Conservation (phyloP, 30 jellyfish, hydroid and myxozoan species). For the Cassiopea xamachana region DNA sequence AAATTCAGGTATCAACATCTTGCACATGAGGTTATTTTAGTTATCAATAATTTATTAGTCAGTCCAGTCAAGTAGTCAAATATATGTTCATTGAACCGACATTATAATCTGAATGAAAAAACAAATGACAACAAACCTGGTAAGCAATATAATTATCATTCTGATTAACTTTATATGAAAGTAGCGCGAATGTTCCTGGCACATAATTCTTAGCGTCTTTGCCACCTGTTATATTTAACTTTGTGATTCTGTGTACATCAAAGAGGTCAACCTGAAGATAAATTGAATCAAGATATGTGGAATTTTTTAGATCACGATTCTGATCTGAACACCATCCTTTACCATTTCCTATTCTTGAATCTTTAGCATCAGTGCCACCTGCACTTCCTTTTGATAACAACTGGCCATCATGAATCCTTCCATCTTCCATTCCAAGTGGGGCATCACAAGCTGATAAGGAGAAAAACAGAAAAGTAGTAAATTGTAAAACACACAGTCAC, state of each 20-base stretch:
- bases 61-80: too few relatives aligned
- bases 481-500: not conserved
- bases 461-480: not conserved
- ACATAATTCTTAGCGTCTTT: too few relatives aligned
- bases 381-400: conserved; percentile 4
- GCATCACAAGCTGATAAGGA: conserved; percentile 21
- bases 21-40: too few relatives aligned
- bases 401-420: conserved; percentile 23
- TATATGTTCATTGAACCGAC: too few relatives aligned
- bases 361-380: not conserved
- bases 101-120: not conserved
- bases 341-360: not conserved
- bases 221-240: conserved; percentile 1
- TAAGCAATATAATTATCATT: not conserved
- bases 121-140: not conserved
- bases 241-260: not conserved
- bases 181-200: not conserved
- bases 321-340: conserved; percentile 24
- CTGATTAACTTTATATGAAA: conserved; percentile 4
- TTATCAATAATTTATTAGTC: too few relatives aligned
- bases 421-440: conserved; percentile 38
- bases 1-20: too few relatives aligned
- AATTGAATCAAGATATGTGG: not conserved
- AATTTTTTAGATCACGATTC: too few relatives aligned
- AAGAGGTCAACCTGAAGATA: conserved; percentile 7